These are phyloP conservation scores for Pachypeltis micranthus DNA, from an alignment of 1,140 invertebrate species.

Conservation along the genomic window DNA sequence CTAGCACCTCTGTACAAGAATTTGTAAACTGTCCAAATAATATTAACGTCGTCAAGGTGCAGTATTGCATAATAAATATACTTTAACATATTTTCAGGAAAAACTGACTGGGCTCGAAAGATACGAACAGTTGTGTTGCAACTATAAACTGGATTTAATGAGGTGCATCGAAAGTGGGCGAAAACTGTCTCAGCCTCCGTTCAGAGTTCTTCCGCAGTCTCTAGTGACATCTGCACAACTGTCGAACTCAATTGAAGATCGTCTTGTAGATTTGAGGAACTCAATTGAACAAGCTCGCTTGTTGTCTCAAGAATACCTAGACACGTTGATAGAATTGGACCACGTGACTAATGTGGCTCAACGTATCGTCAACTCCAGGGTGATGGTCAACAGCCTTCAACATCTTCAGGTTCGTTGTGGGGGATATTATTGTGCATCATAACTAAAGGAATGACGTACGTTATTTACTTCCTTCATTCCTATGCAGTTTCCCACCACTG, in stretches of 20 bases:
- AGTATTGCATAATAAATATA: too few species aligned
- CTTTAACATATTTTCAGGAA: conserved; percentile 14
- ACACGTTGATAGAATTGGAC: conserved; percentile 69
- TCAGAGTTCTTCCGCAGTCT: conserved; percentile 33
- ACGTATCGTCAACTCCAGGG: conserved; percentile 57
- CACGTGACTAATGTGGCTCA: conserved; percentile 73
- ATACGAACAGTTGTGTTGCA: conserved; percentile 22
- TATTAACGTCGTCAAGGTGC: too few species aligned
- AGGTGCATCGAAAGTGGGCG: not conserved
- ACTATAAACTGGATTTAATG: conserved; percentile 22
- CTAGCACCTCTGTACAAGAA: too few species aligned
- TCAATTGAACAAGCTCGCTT: conserved; percentile 56
- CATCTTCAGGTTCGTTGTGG: conserved; percentile 45
- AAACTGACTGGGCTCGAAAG: conserved; percentile 26
- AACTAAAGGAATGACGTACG: too few species aligned
- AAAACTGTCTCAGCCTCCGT: conserved; percentile 26
- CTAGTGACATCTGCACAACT: conserved; percentile 7
- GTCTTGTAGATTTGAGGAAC: conserved; percentile 53
- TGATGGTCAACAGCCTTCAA: conserved; percentile 56
- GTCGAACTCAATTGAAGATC: not conserved
- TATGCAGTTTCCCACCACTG: too few species aligned
- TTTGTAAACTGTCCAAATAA: too few species aligned
- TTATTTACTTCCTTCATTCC: not conserved
- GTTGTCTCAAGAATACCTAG: conserved; percentile 70
- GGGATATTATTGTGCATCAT: too few species aligned